Percentiles rank a stretch among this genome's conserved stretches.
These are phyloP conservation scores for Punctoribates punctum DNA, from an alignment of 2,888 invertebrate genomes.

Conservation along the genomic window DNA sequence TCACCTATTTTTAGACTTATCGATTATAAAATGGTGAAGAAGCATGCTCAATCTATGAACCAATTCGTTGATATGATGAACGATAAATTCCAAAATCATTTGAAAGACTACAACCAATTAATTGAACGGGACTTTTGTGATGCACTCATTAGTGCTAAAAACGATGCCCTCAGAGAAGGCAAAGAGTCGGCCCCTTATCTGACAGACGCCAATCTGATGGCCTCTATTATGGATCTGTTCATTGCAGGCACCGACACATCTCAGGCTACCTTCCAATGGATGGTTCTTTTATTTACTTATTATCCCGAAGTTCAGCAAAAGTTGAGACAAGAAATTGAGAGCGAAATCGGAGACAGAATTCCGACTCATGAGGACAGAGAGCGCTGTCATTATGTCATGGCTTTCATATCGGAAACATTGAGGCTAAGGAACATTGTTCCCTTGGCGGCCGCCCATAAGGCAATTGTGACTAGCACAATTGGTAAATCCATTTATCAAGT, in stretches of 20 bases:
- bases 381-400: background rate
- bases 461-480: background rate
- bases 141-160: slow-evolving; percentile 8
- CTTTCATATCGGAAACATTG: slow-evolving; percentile 20
- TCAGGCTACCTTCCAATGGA: background rate
- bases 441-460: background rate
- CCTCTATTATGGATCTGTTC: background rate
- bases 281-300: background rate
- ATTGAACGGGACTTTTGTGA: slow-evolving; percentile 4
- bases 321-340: slow-evolving; percentile 14
- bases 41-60: background rate
- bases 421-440: slow-evolving; percentile 8
- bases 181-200: slow-evolving; percentile 7
- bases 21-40: background rate
- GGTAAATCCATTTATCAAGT: background rate
- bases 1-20: background rate
- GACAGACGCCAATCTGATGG: background rate
- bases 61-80: background rate
- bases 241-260: background rate
- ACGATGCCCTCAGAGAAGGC: background rate
- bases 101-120: background rate
- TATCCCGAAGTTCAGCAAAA: slow-evolving; percentile 2
- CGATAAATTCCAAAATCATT: background rate
- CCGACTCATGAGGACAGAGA: slow-evolving; percentile 2
- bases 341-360: slow-evolving; percentile 1